A percentile compares a stretch with the other conserved stretches of the same genome.
phyloP scores from a whole-genome alignment of 1,140 invertebrate genomes.

The Idris sp. region DNA sequence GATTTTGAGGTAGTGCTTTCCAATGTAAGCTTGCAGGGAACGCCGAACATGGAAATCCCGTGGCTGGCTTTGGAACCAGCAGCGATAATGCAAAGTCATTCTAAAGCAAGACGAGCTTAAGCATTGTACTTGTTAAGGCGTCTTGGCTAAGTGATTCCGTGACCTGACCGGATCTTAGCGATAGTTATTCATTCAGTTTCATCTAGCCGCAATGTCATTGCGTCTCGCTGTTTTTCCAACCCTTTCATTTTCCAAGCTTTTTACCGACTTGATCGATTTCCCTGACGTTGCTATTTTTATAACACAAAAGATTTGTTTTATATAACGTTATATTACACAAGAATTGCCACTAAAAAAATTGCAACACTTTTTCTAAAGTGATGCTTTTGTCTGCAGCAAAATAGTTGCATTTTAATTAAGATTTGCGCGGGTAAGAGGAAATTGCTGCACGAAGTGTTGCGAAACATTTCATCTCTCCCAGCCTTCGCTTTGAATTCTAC shows the following conservation, averaged over 20 bases:
- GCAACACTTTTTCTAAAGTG: constrained; percentile 5
- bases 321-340: too few species aligned
- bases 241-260: constrained; percentile 34
- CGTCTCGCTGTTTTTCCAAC: constrained; percentile 31
- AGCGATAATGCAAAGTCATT: constrained; percentile 74
- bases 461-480: constrained; percentile 29
- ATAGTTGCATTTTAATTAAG: constrained; percentile 73
- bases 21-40: constrained; percentile 60
- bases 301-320: too few species aligned
- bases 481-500: constrained; percentile 1
- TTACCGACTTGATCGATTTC: constrained; percentile 14
- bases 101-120: constrained; percentile 62
- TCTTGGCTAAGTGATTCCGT: constrained; percentile 57
- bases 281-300: constrained; percentile 9
- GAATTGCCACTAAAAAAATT: too few species aligned
- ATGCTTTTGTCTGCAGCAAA: constrained; percentile 48
- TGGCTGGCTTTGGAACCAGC: constrained; percentile 71
- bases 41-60: constrained; percentile 74
- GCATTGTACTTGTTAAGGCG: constrained; percentile 69
- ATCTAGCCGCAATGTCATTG: constrained; percentile 54
- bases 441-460: constrained; percentile 50
- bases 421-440: constrained; percentile 67
- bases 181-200: constrained; percentile 53
- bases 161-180: constrained; percentile 50
- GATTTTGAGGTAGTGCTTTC: constrained; percentile 33